A percentile compares a stretch with the other conserved stretches of the same genome.
These are phyloP conservation scores for Dunckerocampus dactyliophorus DNA, from an alignment of 2,113 vertebrate species.

Conservation along the genomic window DNA sequence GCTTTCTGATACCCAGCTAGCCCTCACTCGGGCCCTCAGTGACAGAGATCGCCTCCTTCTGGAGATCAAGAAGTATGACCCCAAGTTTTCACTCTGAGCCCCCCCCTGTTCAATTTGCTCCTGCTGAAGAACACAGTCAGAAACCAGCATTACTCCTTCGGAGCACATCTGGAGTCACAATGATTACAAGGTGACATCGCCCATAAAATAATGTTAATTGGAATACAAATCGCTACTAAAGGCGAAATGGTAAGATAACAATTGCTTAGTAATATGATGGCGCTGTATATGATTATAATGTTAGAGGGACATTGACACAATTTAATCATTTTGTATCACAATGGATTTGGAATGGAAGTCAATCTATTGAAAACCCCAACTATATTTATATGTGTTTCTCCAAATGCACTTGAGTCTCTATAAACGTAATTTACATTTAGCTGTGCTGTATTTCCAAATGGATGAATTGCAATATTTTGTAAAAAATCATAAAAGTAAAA, in stretches of 20 bases:
- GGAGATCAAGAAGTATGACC: constrained; percentile 87
- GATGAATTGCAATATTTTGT: too few species aligned
- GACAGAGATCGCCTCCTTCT: constrained; percentile 84
- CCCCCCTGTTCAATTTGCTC: constrained; percentile 1
- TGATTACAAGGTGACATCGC: neutral
- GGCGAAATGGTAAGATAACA: constrained; percentile 5
- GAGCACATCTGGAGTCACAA: constrained; percentile 6
- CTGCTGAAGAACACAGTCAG: constrained; percentile 9
- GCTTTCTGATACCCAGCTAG: constrained; percentile 73
- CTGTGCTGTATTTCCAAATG: too few species aligned
- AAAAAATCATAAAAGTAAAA: too few species aligned
- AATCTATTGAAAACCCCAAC: too few species aligned
- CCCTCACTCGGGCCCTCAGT: constrained; percentile 77
- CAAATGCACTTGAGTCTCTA: too few species aligned
- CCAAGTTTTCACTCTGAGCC: constrained; percentile 82
- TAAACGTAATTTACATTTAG: too few species aligned
- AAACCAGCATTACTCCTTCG: constrained; percentile 14
- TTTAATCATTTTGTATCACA: neutral
- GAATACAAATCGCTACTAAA: constrained; percentile 15
- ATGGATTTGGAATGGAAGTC: neutral
- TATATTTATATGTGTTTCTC: too few species aligned
- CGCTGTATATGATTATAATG: neutral
- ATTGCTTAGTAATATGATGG: too few species aligned
- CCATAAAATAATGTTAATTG: neutral
- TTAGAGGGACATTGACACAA: neutral